phyloP scores from a whole-genome alignment of 2,888 invertebrate genomes.

The Tetragnatha montana region DNA sequence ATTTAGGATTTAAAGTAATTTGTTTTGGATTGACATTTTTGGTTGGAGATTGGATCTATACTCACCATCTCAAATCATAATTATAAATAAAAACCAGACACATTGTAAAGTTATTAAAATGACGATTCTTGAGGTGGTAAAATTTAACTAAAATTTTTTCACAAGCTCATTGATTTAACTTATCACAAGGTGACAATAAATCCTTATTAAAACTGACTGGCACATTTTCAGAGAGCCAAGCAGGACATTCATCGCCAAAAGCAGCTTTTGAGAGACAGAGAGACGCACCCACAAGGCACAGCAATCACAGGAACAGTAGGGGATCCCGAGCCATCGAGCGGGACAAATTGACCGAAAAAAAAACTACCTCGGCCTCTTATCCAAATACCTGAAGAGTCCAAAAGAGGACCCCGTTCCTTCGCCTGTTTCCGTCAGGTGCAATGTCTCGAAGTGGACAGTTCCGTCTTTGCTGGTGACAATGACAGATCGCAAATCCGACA shows the following conservation, averaged over 20 bases:
- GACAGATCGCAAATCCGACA: slow-evolving; percentile 45
- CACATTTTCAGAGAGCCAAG: background rate
- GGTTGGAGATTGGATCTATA: no score
- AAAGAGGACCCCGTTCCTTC: slow-evolving; percentile 32
- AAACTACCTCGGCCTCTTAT: slow-evolving; percentile 38
- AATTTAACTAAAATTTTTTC: no score
- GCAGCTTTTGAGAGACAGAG: background rate
- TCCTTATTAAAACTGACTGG: background rate
- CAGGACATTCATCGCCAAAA: slow-evolving; percentile 48
- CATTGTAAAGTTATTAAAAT: no score
- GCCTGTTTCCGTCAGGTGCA: background rate
- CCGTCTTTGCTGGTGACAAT: slow-evolving; percentile 40
- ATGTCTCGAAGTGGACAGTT: slow-evolving; percentile 41
- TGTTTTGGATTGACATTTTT: no score
- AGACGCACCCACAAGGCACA: slow-evolving; percentile 20
- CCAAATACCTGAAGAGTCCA: slow-evolving; percentile 46
- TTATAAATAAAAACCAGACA: no score
- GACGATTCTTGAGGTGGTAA: no score
- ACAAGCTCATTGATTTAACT: no score
- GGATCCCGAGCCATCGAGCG: slow-evolving; percentile 10
- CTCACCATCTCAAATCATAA: no score
- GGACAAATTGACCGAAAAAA: slow-evolving; percentile 64
- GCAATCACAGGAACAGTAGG: slow-evolving; percentile 58
- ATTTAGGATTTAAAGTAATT: no score
- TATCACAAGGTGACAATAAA: no score